Evolutionary conservation across 2,888 invertebrate species (phyloP).

Genomic region (Sminthurides aquaticus): DNA sequence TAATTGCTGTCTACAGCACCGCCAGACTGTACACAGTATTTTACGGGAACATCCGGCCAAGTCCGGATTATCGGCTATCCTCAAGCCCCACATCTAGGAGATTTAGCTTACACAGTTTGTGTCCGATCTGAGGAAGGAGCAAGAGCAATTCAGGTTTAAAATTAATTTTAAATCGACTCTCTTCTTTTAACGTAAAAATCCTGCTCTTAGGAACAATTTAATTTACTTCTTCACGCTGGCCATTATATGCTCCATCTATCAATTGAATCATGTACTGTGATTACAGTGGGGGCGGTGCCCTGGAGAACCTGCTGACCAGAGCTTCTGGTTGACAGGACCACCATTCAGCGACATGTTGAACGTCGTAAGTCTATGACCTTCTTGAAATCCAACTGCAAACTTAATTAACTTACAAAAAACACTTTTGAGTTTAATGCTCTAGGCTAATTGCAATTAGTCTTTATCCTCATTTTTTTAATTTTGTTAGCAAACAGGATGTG

Average conservation of each 20-base stretch:
- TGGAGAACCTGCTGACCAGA: slow-evolving; percentile 22
- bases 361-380: slow-evolving; percentile 17
- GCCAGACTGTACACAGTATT: slow-evolving; percentile 38
- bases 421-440: no score
- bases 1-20: no score
- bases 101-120: slow-evolving; percentile 38
- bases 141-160: slow-evolving; percentile 28
- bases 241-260: neutral
- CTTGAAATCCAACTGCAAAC: no score
- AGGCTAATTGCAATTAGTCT: no score
- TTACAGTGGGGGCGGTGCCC: slow-evolving; percentile 35
- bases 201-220: no score
- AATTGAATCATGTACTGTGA: no score
- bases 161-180: neutral
- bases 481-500: neutral
- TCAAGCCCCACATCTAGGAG: slow-evolving; percentile 34
- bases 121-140: slow-evolving; percentile 35
- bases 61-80: slow-evolving; percentile 28
- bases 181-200: neutral
- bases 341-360: slow-evolving; percentile 7
- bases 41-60: slow-evolving; percentile 22
- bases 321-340: slow-evolving; percentile 19
- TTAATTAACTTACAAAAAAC: no score
- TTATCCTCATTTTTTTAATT: no score
- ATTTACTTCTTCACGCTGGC: neutral